Evolutionary conservation across 2,888 invertebrate genomes (phyloP), one percentile per base, ranked within the genome.

Genomic region (Dynastes grantii): DNA sequence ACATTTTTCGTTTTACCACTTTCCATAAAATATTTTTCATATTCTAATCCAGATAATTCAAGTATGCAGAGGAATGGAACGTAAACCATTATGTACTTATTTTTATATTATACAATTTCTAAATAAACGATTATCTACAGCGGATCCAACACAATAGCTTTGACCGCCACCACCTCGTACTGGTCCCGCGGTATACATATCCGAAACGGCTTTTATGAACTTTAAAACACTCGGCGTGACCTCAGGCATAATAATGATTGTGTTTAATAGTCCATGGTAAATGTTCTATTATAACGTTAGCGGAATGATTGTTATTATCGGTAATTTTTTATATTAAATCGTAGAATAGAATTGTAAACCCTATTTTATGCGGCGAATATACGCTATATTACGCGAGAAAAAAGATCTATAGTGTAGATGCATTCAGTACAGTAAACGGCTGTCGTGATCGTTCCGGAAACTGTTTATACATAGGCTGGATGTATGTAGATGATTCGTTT

Each of bases 271-370:
- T 58, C 58, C 73, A 58, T 73, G 73, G 73, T 73, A 58, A 73
- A 73, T 73, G 73, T 73, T 58, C 58, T 58, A 73, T 73, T 73
- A 73, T 73, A 73, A 73, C 73, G 58, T 40, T 73, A 40, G 73
- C 73, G 37, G 40, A 73, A 73, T 58, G 58, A 73, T 73, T 73
- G 58, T 40, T 61, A 73, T 73, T 73, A 73, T 73, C 73, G 55
- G 40, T 61, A 61, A 58, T 73, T 73, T 37, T 73, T 73, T 73
- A 37, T n/a, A 73, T 73, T 73, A 70, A 53, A 53, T 11, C 27
- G 16, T 16, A 61, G 58, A 40, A 58, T 58, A 37, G 55, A 22
- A 40, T 73, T 58, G 73, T 73, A 37, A 37, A 73, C 8, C 37
- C 16, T 32, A 63, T 29, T 58, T 58, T 22, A 58, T 58, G 55